Percentiles rank a stretch among this genome's conserved stretches.
These are phyloP conservation scores for Scaeva pyrastri DNA, from an alignment of 2,888 invertebrate genomes.

Conservation along the genomic window DNA sequence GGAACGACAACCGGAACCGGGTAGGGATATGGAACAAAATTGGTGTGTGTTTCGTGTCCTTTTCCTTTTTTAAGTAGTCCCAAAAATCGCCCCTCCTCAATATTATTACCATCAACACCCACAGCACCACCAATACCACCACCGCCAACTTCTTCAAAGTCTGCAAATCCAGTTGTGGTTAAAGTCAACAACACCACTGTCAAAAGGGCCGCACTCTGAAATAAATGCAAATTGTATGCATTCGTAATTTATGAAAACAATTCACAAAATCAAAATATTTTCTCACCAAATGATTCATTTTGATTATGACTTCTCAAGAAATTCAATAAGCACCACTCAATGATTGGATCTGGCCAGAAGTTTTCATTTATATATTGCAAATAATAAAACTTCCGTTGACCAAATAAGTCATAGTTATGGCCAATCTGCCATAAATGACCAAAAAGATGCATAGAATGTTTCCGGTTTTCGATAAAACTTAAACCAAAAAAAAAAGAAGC, in stretches of 20 bases:
- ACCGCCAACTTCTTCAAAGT: neutral
- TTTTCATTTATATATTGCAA: constrained; percentile 47
- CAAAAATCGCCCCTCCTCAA: constrained; percentile 48
- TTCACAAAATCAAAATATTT: neutral
- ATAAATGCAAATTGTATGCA: neutral
- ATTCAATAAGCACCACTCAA: neutral
- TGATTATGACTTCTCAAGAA: neutral
- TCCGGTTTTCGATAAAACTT: constrained; percentile 29
- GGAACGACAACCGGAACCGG: constrained; percentile 37
- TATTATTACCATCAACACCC: neutral
- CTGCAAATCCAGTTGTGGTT: constrained; percentile 15
- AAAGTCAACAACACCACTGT: neutral
- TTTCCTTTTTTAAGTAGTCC: constrained; percentile 42
- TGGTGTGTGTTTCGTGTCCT: constrained; percentile 12
- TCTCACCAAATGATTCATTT: constrained; percentile 30
- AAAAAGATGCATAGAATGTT: constrained; percentile 35
- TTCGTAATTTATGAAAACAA: neutral
- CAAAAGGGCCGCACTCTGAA: neutral
- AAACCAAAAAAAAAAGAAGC: neutral
- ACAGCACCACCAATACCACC: neutral
- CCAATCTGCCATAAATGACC: constrained; percentile 32
- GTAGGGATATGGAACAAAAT: constrained; percentile 25
- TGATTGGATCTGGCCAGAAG: neutral
- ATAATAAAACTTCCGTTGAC: constrained; percentile 52
- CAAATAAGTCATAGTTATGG: constrained; percentile 31